These are phyloP conservation scores for Esox lucius DNA, from an alignment of 2,797 vertebrate genomes.

Conservation along the genomic window DNA sequence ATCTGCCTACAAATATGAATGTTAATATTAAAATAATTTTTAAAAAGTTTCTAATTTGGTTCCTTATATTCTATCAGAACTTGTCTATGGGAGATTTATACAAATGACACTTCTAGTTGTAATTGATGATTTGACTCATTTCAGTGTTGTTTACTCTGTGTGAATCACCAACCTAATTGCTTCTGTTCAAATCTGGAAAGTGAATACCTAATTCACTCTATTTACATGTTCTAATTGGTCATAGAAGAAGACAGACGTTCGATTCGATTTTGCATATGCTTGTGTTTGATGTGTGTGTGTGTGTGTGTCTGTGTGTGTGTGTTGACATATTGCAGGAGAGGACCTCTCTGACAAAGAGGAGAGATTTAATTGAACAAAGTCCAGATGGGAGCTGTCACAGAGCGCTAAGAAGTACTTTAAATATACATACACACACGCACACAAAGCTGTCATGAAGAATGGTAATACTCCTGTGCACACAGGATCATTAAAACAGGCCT, in stretches of 20 bases:
- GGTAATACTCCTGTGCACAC: not conserved
- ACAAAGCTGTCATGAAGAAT: not conserved
- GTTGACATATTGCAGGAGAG: slow-evolving; percentile 62
- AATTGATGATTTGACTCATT: slow-evolving; percentile 1
- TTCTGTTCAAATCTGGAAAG: not conserved
- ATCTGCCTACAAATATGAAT: not conserved
- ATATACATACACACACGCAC: not conserved
- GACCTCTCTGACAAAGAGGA: slow-evolving; percentile 58
- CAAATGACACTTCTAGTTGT: not conserved
- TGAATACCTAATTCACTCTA: not conserved
- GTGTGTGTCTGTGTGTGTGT: not conserved
- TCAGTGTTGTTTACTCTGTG: not conserved
- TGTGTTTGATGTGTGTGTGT: not conserved
- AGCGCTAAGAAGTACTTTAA: not conserved
- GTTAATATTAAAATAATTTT: not conserved
- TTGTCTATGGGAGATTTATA: too few relatives aligned
- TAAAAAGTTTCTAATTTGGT: not conserved
- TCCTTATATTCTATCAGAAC: not conserved
- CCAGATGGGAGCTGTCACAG: slow-evolving; percentile 52
- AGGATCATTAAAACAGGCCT: not conserved
- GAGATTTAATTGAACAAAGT: slow-evolving; percentile 53
- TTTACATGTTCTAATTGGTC: not conserved
- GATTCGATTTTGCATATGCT: not conserved
- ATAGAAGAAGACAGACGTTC: not conserved
- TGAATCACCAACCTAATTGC: not conserved